Evolutionary conservation across 2,888 invertebrate species (phyloP), one percentile per base, ranked within the genome.

Genomic region (Mythimna ferrago): DNA sequence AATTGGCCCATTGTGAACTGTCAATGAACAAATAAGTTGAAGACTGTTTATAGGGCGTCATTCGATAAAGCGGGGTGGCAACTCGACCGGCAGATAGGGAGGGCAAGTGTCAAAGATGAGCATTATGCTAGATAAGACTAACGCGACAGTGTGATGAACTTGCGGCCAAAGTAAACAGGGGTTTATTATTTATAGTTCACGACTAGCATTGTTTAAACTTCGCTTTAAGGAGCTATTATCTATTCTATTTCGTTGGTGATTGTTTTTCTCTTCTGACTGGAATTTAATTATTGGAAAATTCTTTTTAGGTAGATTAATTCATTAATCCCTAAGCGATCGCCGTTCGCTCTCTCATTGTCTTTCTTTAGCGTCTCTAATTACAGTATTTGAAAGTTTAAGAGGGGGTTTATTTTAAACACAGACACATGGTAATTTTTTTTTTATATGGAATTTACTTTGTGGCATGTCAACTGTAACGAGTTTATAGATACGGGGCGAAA

Each of bases 51-150:
- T 88, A 87, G 89, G 89, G 91, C 91, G 92, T 89, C 87, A 88
- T 83, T 75, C 82, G 94, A 93, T 94, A 94, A 94, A 87, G 79
- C 91, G 86, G 92, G 93, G 93, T 95, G 94, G 94, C 91, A 94
- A 95, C 94, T 87, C 91, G 90, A 79, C 88, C 87, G 80, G 41
- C 85, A 75, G 95, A 95, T 95, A 95, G 82, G 69, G 82, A 83
- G 95, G 92, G 89, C 93, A 95, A 92, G 92, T 90, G 95, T 92
- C 92, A 93, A 93, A 95, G 94, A 94, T 93, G 93, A 90, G 89
- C 88, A 90, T 90, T 91, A 91, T 89, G 87, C 87, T 41, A 89
- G 94, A 95, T 94, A 94, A 86, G 82, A 85, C 76, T 89, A 90
- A 90, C 86, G 89, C 88, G 90, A 91, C 92, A 92, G 94, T 93